phyloP scores from a whole-genome alignment of 2,797 vertebrate genomes.

The Thripadectes ignobilis region DNA sequence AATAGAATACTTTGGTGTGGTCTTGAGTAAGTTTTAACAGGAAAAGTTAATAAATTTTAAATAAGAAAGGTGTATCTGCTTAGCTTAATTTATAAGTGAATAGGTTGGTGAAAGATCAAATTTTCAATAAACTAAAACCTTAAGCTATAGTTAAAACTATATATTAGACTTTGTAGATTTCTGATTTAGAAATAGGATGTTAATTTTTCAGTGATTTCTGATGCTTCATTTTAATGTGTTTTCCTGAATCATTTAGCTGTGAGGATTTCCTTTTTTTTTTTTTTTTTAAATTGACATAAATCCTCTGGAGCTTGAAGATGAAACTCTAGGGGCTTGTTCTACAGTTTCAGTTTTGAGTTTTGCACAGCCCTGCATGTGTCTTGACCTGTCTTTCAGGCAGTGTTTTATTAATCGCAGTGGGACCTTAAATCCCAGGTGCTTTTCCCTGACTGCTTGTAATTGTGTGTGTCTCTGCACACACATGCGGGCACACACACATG shows the following conservation, averaged over 20 bases:
- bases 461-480: too few species aligned
- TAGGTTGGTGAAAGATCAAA: neutral
- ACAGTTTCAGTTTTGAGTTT: neutral
- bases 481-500: fast-evolving
- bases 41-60: neutral
- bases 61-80: neutral
- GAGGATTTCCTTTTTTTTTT: neutral
- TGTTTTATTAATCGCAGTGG: neutral
- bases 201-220: neutral
- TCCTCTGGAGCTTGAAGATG: neutral
- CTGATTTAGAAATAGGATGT: neutral
- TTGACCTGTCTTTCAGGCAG: neutral
- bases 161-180: neutral
- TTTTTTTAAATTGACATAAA: neutral
- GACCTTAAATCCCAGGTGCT: neutral
- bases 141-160: neutral
- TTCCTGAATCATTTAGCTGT: neutral
- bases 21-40: neutral
- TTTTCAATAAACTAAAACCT: neutral
- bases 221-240: neutral
- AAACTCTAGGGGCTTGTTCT: neutral
- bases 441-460: neutral
- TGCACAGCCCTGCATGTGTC: neutral
- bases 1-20: neutral
- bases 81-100: neutral